phyloP scores from a whole-genome alignment of 2,113 vertebrate species.

The Trogon surrucura region DNA sequence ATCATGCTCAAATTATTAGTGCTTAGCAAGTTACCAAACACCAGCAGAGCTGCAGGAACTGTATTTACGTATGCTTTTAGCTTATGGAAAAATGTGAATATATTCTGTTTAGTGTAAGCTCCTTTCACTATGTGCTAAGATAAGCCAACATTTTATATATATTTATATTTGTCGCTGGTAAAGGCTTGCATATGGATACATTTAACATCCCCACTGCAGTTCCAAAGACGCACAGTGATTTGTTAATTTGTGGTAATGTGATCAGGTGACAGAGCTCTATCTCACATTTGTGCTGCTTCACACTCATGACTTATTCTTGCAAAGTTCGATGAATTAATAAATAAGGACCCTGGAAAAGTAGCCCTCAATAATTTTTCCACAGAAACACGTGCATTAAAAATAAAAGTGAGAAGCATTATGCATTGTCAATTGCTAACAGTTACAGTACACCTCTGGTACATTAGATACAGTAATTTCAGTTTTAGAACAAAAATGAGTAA shows the following conservation, averaged over 20 bases:
- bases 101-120: neutral
- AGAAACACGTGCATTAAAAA: slow-evolving; percentile 26
- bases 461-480: slow-evolving; percentile 34
- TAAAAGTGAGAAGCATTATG: slow-evolving; percentile 32
- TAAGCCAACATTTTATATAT: neutral
- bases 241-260: neutral
- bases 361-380: neutral
- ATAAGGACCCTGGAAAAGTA: neutral
- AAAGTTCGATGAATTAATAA: slow-evolving; percentile 2
- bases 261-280: neutral
- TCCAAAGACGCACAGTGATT: neutral
- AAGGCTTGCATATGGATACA: neutral
- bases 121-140: neutral
- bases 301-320: neutral
- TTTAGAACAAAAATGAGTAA: slow-evolving; percentile 33
- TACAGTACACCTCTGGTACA: slow-evolving; percentile 26
- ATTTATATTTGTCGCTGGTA: neutral
- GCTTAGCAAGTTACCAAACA: neutral
- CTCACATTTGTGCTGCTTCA: neutral
- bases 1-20: neutral
- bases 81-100: neutral
- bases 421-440: slow-evolving; percentile 10
- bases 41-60: neutral
- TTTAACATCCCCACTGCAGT: neutral
- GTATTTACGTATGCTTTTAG: neutral